A percentile compares a stretch with the other conserved stretches of the same genome.
These are phyloP conservation scores for Furcula furcula DNA, from an alignment of 2,888 invertebrate genomes.

Conservation along the genomic window DNA sequence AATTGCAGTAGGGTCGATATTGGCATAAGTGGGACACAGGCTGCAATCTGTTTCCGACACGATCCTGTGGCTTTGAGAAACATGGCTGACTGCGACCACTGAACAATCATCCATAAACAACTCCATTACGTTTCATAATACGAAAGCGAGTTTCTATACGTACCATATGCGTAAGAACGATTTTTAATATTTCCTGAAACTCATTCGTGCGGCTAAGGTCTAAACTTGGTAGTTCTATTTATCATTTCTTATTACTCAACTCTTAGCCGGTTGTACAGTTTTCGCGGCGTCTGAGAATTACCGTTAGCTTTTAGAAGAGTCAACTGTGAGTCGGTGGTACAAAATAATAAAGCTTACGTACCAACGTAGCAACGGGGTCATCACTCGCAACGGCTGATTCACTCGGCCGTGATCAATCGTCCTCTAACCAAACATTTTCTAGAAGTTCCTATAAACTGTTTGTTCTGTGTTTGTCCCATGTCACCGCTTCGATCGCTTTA, in stretches of 20 bases:
- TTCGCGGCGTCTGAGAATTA: slow-evolving; percentile 35
- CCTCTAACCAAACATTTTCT: slow-evolving; percentile 22
- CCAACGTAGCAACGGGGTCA: slow-evolving; percentile 53
- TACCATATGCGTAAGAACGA: not conserved
- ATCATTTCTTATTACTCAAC: slow-evolving; percentile 31
- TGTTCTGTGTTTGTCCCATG: not conserved
- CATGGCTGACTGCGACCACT: not conserved
- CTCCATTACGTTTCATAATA: not conserved
- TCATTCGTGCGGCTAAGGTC: not conserved
- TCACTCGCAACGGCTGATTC: slow-evolving; percentile 59
- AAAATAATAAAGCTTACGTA: slow-evolving; percentile 32
- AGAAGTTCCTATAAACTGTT: slow-evolving; percentile 6
- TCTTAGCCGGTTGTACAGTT: slow-evolving; percentile 38
- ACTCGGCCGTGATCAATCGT: slow-evolving; percentile 35
- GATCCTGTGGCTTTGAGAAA: not conserved
- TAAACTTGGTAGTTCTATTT: slow-evolving; percentile 3
- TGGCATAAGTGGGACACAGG: slow-evolving; percentile 15
- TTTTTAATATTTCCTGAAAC: not conserved
- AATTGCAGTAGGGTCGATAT: slow-evolving; percentile 14
- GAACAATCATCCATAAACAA: not conserved
- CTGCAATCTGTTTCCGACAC: slow-evolving; percentile 25
- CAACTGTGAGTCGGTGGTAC: slow-evolving; percentile 41
- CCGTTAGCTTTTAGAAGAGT: slow-evolving; percentile 60
- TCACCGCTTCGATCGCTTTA: not conserved
- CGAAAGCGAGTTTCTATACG: not conserved